Base-by-base conservation (phyloP, 2,113 vertebrate species). In the Toxotes chatareus region DNA sequence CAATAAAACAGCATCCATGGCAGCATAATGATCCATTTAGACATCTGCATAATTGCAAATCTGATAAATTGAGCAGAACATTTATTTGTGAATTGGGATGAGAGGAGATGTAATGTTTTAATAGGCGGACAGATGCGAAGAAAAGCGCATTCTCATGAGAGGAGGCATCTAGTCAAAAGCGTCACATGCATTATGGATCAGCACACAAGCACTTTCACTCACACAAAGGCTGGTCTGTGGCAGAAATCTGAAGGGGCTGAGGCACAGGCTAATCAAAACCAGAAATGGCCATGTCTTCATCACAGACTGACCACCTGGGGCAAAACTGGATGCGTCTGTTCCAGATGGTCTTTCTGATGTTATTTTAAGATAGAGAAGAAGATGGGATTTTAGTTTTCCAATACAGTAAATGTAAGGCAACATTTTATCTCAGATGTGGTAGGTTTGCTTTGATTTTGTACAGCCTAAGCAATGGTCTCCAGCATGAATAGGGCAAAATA, bases 171-270 rank as follows among this genome's bases (percentile, higher is more conserved):
- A 55, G 74, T 76, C 81, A 65, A 60, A 83, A 78, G 68, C n/a
- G 10, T 42, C 0, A 7, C 66, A 82, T 87, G 67, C 66, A 83
- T 90, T 88, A 88, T 89, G 72, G 69, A 91, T 83, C 75, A 87
- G 66, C 55, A 51, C 38, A 70, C 66, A 65, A 17, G 44, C 62
- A 47, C 42, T n/a, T 8, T 4, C 23, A n/a, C 59, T 16, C 17
- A 57, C 74, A 69, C 60, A 79, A 47, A 69, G 53, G 27, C 64
- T 36, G 7, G 27, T 72, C 69, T 51, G 56, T 77, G 60, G 68
- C 75, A 75, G 55, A 70, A 60, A 34, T 73, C 53, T 59, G 19
- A 64, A 44, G 16, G 27, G 73, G 74, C 62, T 78, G 72, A 84
- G 47, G 64, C 76, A 49, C 0, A 63, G 62, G 86, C 64, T 83